phyloP scores from a whole-genome alignment of 2,797 vertebrate species.

The Oreochromis grahami region DNA sequence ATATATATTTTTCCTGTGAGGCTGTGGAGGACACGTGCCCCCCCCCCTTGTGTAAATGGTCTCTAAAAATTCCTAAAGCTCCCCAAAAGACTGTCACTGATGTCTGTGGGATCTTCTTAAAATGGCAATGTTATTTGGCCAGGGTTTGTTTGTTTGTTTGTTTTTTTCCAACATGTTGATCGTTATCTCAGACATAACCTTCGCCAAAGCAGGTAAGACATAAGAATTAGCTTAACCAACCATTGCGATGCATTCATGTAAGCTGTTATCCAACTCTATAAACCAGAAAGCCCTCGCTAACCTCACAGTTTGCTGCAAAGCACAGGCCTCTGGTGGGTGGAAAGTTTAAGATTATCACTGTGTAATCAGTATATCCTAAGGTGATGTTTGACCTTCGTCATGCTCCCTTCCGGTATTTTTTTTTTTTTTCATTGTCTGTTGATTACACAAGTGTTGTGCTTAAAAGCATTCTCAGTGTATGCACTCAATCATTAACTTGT shows the following conservation, averaged over 20 bases:
- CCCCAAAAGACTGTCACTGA: neutral
- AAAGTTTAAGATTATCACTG: neutral
- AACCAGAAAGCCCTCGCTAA: neutral
- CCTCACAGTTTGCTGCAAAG: neutral
- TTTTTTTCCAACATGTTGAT: neutral
- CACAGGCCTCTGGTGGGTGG: neutral
- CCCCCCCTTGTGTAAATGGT: neutral
- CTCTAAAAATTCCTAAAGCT: neutral
- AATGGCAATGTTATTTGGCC: neutral
- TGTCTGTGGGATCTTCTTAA: neutral
- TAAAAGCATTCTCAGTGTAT: neutral
- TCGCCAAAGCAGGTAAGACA: neutral
- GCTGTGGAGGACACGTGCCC: neutral
- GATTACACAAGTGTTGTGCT: neutral
- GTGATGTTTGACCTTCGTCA: neutral
- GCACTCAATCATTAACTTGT: neutral
- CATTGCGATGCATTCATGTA: accelerated
- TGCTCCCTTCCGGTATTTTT: neutral
- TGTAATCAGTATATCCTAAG: neutral
- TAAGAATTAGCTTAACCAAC: neutral
- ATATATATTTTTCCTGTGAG: neutral
- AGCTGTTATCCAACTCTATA: neutral
- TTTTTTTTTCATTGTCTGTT: accelerated
- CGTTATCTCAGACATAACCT: neutral
- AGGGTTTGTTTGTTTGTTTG: neutral